Base-by-base conservation (phyloP, 2,888 invertebrate species). In the Didymodactylos carnosus region DNA sequence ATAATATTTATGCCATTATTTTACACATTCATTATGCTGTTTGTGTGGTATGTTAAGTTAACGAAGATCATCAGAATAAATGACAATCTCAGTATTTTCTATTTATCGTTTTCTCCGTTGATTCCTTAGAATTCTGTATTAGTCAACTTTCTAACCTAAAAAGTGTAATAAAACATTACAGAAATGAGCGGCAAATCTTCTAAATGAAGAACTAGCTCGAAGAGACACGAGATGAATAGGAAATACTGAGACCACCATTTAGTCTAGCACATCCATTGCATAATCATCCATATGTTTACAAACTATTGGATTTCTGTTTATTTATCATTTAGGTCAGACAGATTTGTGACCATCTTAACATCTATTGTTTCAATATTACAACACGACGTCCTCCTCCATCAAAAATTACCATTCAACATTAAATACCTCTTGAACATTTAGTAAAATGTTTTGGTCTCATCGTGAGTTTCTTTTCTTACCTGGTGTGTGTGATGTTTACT, bases 271-370 rank as follows among this genome's bases (percentile, higher is more conserved):
- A n/a, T n/a, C n/a, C n/a, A n/a, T n/a, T n/a, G n/a, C n/a, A n/a
- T n/a, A n/a, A n/a, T n/a, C n/a, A 2, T 49, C 23, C 43, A 14
- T n/a, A 46, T 11, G n/a, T 46, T 8, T 46, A n/a, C 13, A 46
- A 23, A n/a, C 23, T 7, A 23, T 23, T 49, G 23, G 19, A 49
- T 35, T 0, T 10, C 19, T 8, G 16, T 19, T 35, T 29, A 29
- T 4, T 27, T n/a, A 25, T 49, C 5, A 49, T 62, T 3, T 39
- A 73, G 73, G 74, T 74, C 19, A 71, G 62, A 29, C 74, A 74
- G 49, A 71, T 74, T 49, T 74, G 74, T 46, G 39, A 74, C 19
- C 71, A 74, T 62, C 53, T 74, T 10, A 74, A 74, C 8, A 74
- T 74, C 14, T 43, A 35, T 39, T 71, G 71, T 27, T 74, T 74